phyloP scores from a whole-genome alignment of 2,797 vertebrate species.

The Sebastes reedi region DNA sequence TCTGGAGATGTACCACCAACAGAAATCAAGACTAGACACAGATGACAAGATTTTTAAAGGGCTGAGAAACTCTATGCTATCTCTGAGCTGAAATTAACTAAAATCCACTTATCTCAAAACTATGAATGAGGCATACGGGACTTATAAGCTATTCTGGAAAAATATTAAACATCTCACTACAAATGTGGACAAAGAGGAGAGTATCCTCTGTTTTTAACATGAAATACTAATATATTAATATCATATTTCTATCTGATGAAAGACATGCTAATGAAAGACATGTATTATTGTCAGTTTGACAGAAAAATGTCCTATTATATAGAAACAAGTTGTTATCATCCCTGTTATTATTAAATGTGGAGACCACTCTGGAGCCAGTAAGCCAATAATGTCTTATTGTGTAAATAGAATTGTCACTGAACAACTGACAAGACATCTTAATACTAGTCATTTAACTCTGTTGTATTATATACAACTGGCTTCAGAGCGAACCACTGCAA shows the following conservation, averaged over 20 bases:
- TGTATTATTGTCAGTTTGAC: background rate
- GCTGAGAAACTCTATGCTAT: background rate
- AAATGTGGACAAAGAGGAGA: background rate
- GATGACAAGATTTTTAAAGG: background rate
- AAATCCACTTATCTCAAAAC: background rate
- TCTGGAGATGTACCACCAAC: background rate
- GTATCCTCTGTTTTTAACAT: background rate
- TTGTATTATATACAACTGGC: background rate
- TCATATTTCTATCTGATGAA: background rate
- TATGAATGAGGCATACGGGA: background rate
- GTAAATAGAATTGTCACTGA: background rate
- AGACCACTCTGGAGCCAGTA: background rate
- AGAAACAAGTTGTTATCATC: constrained; percentile 22
- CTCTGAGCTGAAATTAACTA: background rate
- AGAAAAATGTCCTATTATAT: constrained; percentile 1
- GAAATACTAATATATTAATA: background rate
- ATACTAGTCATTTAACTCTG: background rate
- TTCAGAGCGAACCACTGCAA: background rate
- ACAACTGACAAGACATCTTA: background rate
- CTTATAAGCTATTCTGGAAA: background rate
- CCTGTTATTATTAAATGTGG: background rate
- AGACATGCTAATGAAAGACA: background rate
- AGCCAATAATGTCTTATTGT: background rate
- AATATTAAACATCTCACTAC: background rate
- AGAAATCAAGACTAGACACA: background rate